Evolutionary conservation across 2,797 vertebrate genomes (phyloP).

Genomic region (Novumbra hubbsi): DNA sequence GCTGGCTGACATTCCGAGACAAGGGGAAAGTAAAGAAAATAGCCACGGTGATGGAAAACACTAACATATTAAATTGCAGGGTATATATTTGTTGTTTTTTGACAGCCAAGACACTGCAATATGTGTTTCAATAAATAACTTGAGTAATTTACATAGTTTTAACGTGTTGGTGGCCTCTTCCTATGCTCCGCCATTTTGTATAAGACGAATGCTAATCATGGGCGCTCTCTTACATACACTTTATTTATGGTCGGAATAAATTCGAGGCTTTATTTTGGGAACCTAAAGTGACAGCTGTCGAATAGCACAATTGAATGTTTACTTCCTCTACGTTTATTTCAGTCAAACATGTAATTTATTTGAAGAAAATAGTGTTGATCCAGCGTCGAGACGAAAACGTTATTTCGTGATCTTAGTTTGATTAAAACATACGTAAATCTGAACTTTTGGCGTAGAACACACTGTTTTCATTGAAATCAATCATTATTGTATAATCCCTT

Average conservation of each 20-base stretch:
- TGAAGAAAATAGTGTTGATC: slow-evolving; percentile 62
- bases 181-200: slow-evolving; percentile 85
- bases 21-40: slow-evolving; percentile 83
- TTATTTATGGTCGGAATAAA: slow-evolving; percentile 80
- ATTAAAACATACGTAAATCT: slow-evolving; percentile 62
- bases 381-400: slow-evolving; percentile 73
- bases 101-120: slow-evolving; percentile 41
- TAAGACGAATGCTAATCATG: slow-evolving; percentile 84
- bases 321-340: slow-evolving; percentile 54
- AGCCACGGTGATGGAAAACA: slow-evolving; percentile 68
- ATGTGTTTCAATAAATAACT: slow-evolving; percentile 68
- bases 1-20: slow-evolving; percentile 83
- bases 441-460: slow-evolving; percentile 52
- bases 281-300: slow-evolving; percentile 44
- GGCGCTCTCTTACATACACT: slow-evolving; percentile 80
- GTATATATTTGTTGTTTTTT: slow-evolving; percentile 48
- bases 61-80: slow-evolving; percentile 63
- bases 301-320: slow-evolving; percentile 42
- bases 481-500: slow-evolving; percentile 22
- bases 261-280: slow-evolving; percentile 47
- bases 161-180: slow-evolving; percentile 84
- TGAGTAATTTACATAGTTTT: slow-evolving; percentile 81
- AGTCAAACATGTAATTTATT: slow-evolving; percentile 33
- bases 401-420: slow-evolving; percentile 66
- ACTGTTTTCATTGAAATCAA: slow-evolving; percentile 35